These are phyloP conservation scores for Idaea straminata DNA, from an alignment of 2,888 invertebrate species.

Conservation along the genomic window DNA sequence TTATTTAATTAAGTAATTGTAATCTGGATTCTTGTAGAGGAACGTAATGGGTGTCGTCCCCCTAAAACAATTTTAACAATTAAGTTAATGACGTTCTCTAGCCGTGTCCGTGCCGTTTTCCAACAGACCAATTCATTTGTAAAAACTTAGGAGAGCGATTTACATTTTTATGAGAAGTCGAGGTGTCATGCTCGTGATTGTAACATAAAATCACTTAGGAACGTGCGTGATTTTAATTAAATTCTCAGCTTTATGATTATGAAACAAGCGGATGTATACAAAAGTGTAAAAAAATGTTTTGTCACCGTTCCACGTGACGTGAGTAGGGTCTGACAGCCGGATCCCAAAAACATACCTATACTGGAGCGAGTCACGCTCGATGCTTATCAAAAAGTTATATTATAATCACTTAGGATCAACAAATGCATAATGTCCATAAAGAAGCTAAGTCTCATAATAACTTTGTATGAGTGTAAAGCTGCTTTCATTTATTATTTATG, in stretches of 20 bases:
- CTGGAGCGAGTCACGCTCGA: slow-evolving; percentile 36
- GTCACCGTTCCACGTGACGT: slow-evolving; percentile 45
- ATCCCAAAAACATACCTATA: slow-evolving; percentile 50
- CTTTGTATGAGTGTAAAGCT: slow-evolving; percentile 7
- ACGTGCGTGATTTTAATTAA: slow-evolving; percentile 25
- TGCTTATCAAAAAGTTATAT: slow-evolving; percentile 53
- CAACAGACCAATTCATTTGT: slow-evolving; percentile 10
- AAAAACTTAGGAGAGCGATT: slow-evolving; percentile 32
- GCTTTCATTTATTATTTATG: slow-evolving; percentile 17
- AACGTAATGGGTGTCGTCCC: slow-evolving; percentile 30
- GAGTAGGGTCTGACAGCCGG: slow-evolving; percentile 65
- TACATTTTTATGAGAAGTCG: slow-evolving; percentile 35
- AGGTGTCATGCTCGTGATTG: slow-evolving; percentile 29
- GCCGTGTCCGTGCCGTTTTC: slow-evolving; percentile 25
- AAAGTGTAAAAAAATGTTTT: slow-evolving; percentile 26
- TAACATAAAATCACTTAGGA: slow-evolving; percentile 13
- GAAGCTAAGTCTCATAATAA: slow-evolving; percentile 32
- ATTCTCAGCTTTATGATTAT: slow-evolving; percentile 9
- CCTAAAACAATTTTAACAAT: slow-evolving; percentile 42
- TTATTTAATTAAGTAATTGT: background rate
- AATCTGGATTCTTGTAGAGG: background rate
- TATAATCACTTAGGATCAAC: slow-evolving; percentile 41
- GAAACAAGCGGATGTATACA: slow-evolving; percentile 5
- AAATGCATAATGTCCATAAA: slow-evolving; percentile 35
- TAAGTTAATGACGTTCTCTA: slow-evolving; percentile 46